Percentiles rank a stretch among this genome's conserved stretches.
phyloP scores from a whole-genome alignment of 2,888 invertebrate genomes.

The Cactoblastis cactorum region DNA sequence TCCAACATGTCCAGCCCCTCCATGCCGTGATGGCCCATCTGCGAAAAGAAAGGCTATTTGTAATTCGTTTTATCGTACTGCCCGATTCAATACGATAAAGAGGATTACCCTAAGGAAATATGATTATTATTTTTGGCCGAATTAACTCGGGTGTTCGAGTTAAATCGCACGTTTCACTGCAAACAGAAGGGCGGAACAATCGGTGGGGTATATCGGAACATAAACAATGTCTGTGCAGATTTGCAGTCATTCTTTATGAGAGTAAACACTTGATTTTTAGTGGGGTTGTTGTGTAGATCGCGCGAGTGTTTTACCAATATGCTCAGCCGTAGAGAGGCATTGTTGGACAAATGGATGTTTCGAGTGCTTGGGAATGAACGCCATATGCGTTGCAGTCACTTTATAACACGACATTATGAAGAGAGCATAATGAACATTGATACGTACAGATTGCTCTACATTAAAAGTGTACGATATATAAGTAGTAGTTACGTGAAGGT shows the following conservation, averaged over 20 bases:
- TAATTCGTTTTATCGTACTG: slow-evolving; percentile 69
- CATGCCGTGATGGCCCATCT: slow-evolving; percentile 96
- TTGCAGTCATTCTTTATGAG: slow-evolving; percentile 75
- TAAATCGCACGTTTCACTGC: slow-evolving; percentile 70
- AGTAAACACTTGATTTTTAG: slow-evolving; percentile 71
- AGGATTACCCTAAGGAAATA: slow-evolving; percentile 46
- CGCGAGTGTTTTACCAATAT: slow-evolving; percentile 74
- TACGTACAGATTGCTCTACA: too few species aligned
- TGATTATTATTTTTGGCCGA: slow-evolving; percentile 55
- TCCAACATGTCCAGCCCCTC: slow-evolving; percentile 96
- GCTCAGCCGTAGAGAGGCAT: slow-evolving; percentile 66
- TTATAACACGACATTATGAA: slow-evolving; percentile 15
- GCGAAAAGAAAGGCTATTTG: slow-evolving; percentile 70
- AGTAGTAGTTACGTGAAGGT: too few species aligned
- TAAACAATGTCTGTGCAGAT: slow-evolving; percentile 75
- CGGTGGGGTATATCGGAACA: slow-evolving; percentile 59
- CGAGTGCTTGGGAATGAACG: slow-evolving; percentile 34
- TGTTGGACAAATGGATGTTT: slow-evolving; percentile 70
- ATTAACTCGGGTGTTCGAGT: slow-evolving; percentile 70
- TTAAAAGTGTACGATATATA: too few species aligned
- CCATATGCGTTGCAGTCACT: slow-evolving; percentile 34
- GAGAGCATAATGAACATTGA: neutral
- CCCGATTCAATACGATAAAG: slow-evolving; percentile 49
- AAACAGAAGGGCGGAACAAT: slow-evolving; percentile 57
- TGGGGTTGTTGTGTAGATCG: slow-evolving; percentile 66